Evolutionary conservation across 1,140 invertebrate species (phyloP), one percentile per base, ranked within the genome.

Genomic region (Onthophagus taurus): DNA sequence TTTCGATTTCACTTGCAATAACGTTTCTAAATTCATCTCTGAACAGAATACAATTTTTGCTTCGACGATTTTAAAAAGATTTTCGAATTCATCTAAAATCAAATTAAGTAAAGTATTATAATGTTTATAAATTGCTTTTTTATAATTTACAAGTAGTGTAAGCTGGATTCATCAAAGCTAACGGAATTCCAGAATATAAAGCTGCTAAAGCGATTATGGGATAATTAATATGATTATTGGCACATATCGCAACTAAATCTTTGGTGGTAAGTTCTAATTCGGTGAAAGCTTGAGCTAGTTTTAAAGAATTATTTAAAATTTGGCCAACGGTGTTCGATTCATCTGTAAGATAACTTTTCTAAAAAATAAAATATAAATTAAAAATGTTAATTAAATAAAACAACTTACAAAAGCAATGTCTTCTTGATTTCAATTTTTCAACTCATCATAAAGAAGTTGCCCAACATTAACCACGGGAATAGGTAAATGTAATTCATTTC

Each of bases 11-110:
- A 57, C 17, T 7, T 52, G 34, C 3, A 48, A 12, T 18, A 52
- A 49, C 48, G 53, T 58, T 11, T 44, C 12, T n/a, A 42, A 31
- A 8, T 57, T 50, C 4, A 36, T 9, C 3, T 57, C 56, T 0
- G 67, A 67, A 31, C 59, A 63, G 41, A 71, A 63, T 1, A 75
- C 52, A 31, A 63, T 58, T 50, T 68, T 67, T 14, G 74, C 72
- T 47, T 69, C 69, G 0, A 67, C 64, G 50, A 76, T 72, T 8
- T 48, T 55, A 4, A 72, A 26, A 1, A 61, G 61, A 51, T 75
- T 69, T 23, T 59, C 55, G 1, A 75, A 50, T 66, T 76, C 74
- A 8, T 21, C 38, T 41, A 13, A 29, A 41, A 41, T n/a, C n/a
- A n/a, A n/a, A n/a, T n/a, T n/a, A n/a, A n/a, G n/a, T n/a, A n/a